Percentiles rank a stretch among this genome's conserved stretches.
Evolutionary conservation across 2,113 vertebrate species (phyloP).

Genomic region (Catagonus wagneri): DNA sequence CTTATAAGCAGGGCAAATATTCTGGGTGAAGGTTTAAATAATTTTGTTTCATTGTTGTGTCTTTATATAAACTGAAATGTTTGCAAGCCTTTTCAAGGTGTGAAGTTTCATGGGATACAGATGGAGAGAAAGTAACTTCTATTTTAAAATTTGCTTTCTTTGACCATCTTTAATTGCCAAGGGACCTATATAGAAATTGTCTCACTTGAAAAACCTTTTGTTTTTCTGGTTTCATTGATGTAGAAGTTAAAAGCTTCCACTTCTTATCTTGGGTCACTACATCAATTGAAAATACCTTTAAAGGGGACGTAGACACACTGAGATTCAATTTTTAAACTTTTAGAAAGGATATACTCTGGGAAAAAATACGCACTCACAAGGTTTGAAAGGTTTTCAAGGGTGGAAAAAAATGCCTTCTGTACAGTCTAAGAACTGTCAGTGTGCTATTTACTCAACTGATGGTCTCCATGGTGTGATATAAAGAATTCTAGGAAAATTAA

Average conservation of each 20-base stretch:
- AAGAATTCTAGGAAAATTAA: not conserved
- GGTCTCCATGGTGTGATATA: not conserved
- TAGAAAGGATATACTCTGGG: slow-evolving; percentile 24
- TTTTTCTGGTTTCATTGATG: slow-evolving; percentile 66
- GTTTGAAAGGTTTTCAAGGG: slow-evolving; percentile 36
- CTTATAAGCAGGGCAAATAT: not conserved
- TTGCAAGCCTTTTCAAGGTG: slow-evolving; percentile 5
- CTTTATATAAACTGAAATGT: not conserved
- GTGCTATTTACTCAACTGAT: not conserved
- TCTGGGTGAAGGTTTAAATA: not conserved
- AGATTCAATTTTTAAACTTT: slow-evolving; percentile 66
- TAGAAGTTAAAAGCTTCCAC: slow-evolving; percentile 72
- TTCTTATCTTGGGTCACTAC: slow-evolving; percentile 51
- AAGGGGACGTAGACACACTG: not conserved
- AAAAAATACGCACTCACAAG: not conserved
- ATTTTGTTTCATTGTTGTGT: not conserved
- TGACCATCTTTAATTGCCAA: slow-evolving; percentile 65
- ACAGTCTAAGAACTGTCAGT: not conserved
- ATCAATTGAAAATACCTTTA: slow-evolving; percentile 68
- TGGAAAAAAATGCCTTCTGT: not conserved
- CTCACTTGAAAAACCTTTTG: slow-evolving; percentile 16
- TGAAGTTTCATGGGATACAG: not conserved
- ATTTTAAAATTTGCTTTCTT: slow-evolving; percentile 53
- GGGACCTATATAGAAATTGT: slow-evolving; percentile 51
- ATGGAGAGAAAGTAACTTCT: not conserved